Evolutionary conservation across 2,888 invertebrate species (phyloP).

Genomic region (Anthophora plumipes): DNA sequence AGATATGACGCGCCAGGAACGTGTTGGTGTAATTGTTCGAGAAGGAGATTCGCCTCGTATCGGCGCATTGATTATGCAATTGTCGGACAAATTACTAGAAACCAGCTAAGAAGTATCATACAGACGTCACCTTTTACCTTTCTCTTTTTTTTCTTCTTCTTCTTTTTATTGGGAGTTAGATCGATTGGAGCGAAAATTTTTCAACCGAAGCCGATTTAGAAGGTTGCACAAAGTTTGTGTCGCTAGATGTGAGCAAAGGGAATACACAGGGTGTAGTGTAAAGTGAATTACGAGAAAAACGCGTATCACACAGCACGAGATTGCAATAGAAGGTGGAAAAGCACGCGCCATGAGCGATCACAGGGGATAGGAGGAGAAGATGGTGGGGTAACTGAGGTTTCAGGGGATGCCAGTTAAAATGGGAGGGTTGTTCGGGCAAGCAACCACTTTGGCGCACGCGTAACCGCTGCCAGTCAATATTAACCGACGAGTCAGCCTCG

Average conservation of each 20-base stretch:
- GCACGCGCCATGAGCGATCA: conserved; percentile 63
- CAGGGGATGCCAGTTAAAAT: conserved; percentile 69
- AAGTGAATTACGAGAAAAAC: conserved; percentile 39
- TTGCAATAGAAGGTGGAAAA: conserved; percentile 59
- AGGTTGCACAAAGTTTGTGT: not conserved
- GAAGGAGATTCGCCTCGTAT: conserved; percentile 16
- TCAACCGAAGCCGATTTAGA: not conserved
- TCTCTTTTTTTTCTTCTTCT: too few relatives aligned
- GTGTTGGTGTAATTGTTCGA: conserved; percentile 53
- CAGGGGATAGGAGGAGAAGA: conserved; percentile 16
- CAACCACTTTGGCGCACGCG: conserved; percentile 81
- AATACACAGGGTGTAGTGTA: not conserved
- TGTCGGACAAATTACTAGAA: conserved; percentile 46
- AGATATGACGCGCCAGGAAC: conserved; percentile 53
- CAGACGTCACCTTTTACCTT: too few relatives aligned
- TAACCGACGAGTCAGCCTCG: conserved; percentile 76
- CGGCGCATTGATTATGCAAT: conserved; percentile 40
- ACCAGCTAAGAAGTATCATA: conserved; percentile 3
- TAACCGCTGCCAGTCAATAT: conserved; percentile 83
- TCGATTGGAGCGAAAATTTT: too few relatives aligned
- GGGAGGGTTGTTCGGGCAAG: conserved; percentile 72
- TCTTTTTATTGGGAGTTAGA: too few relatives aligned
- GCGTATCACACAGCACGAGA: conserved; percentile 47
- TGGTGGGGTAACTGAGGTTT: conserved; percentile 59
- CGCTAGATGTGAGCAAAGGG: not conserved